These are phyloP conservation scores for Hestina assimilis DNA, from an alignment of 1,140 invertebrate species.

Conservation along the genomic window DNA sequence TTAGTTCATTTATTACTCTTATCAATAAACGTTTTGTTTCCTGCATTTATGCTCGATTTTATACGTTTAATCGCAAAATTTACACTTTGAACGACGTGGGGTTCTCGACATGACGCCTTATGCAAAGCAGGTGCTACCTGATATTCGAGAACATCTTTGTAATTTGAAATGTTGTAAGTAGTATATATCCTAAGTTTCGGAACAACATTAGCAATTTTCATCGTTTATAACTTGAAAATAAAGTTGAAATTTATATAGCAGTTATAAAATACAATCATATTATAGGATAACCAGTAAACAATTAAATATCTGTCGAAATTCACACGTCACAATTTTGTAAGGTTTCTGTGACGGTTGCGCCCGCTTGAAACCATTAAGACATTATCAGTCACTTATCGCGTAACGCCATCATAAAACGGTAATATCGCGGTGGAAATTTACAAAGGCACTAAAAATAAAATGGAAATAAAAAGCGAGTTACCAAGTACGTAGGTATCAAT, in stretches of 20 bases:
- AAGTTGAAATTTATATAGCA: not conserved
- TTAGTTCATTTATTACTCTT: slow-evolving; percentile 58
- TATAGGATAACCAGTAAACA: too few species aligned
- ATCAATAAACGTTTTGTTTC: slow-evolving; percentile 57
- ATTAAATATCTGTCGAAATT: not conserved
- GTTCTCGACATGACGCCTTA: slow-evolving; percentile 72
- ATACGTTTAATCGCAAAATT: slow-evolving; percentile 75
- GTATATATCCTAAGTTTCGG: not conserved
- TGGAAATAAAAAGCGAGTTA: slow-evolving; percentile 53
- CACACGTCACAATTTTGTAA: slow-evolving; percentile 1
- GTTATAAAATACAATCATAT: not conserved
- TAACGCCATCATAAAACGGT: slow-evolving; percentile 63
- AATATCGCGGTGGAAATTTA: slow-evolving; percentile 54
- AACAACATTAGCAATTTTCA: not conserved
- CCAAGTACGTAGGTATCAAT: slow-evolving; percentile 59
- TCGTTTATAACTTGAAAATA: not conserved
- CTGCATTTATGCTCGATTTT: slow-evolving; percentile 65
- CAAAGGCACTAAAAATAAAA: slow-evolving; percentile 55
- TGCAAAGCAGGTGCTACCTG: slow-evolving; percentile 76
- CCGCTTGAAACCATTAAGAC: slow-evolving; percentile 4
- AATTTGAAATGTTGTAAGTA: slow-evolving; percentile 33
- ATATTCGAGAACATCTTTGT: slow-evolving; percentile 43
- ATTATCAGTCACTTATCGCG: slow-evolving; percentile 57
- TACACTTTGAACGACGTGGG: slow-evolving; percentile 72
- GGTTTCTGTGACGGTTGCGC: not conserved